These are phyloP conservation scores for Folsomia manolachei DNA, from an alignment of 2,888 invertebrate species.

Conservation along the genomic window DNA sequence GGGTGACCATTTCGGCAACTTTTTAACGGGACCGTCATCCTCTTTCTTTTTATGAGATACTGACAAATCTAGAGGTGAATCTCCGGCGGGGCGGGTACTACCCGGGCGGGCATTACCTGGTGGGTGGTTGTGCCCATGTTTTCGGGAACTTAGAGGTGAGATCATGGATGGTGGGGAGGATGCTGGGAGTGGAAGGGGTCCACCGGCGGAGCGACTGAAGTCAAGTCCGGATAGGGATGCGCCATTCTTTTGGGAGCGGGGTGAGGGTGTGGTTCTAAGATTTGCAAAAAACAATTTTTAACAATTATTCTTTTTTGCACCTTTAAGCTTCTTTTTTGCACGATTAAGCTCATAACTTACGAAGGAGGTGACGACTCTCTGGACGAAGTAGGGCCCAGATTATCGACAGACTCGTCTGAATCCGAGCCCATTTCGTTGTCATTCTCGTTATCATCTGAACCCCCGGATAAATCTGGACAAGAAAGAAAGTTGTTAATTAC, in stretches of 20 bases:
- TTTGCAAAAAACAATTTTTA: no score
- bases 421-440: neutral
- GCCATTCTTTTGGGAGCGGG: slow-evolving; percentile 12
- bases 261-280: no score
- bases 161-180: slow-evolving; percentile 15
- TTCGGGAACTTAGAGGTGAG: neutral
- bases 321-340: no score
- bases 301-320: no score
- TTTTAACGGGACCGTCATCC: slow-evolving; percentile 41
- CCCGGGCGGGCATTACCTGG: neutral
- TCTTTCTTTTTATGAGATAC: slow-evolving; percentile 66
- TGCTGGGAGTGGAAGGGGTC: neutral
- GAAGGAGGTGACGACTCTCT: slow-evolving; percentile 12
- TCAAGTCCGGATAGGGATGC: slow-evolving; percentile 2
- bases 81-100: slow-evolving; percentile 45
- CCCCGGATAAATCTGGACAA: slow-evolving; percentile 15
- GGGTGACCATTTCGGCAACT: slow-evolving; percentile 41
- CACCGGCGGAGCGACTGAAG: slow-evolving; percentile 14
- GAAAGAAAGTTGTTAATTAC: slow-evolving; percentile 15
- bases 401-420: slow-evolving; percentile 17
- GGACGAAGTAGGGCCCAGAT: neutral
- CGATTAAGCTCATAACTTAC: no score
- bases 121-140: neutral
- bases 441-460: slow-evolving; percentile 12
- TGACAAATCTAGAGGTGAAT: slow-evolving; percentile 76